phyloP scores from a whole-genome alignment of 2,888 invertebrate genomes.

The Drosophila nr. medialis region DNA sequence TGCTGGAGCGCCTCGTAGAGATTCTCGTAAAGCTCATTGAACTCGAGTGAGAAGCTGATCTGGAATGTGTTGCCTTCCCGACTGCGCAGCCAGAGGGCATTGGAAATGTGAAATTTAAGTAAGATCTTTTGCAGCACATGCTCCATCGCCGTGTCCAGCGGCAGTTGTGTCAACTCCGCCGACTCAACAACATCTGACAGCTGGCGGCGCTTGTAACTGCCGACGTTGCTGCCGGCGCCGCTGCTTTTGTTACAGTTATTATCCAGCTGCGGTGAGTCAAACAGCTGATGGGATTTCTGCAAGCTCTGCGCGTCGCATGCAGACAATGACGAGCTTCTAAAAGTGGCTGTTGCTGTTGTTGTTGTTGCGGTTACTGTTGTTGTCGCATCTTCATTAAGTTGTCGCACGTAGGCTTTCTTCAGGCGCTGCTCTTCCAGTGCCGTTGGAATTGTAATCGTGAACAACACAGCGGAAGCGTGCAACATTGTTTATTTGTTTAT shows the following conservation, averaged over 20 bases:
- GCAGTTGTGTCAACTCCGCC: constrained; percentile 51
- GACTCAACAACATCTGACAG: constrained; percentile 48
- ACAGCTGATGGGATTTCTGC: background rate
- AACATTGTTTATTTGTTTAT: constrained; percentile 21
- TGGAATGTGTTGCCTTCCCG: constrained; percentile 86
- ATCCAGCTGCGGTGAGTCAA: constrained; percentile 15
- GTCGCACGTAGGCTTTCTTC: constrained; percentile 47
- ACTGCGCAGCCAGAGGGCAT: constrained; percentile 86
- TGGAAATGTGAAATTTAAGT: constrained; percentile 86
- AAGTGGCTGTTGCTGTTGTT: constrained; percentile 4
- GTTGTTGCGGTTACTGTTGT: background rate
- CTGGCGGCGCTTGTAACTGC: constrained; percentile 25
- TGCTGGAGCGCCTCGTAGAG: constrained; percentile 87
- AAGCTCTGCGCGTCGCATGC: constrained; percentile 18
- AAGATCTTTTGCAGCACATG: constrained; percentile 86
- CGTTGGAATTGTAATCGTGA: constrained; percentile 87
- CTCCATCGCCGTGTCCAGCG: constrained; percentile 79
- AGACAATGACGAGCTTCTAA: constrained; percentile 15
- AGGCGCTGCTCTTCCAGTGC: constrained; percentile 85
- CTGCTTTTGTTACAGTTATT: background rate
- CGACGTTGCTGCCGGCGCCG: background rate
- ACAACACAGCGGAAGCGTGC: constrained; percentile 85
- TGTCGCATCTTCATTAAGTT: constrained; percentile 17
- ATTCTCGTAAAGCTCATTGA: constrained; percentile 87
- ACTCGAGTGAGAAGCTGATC: constrained; percentile 87